These are phyloP conservation scores for Hoplodrina ambigua DNA, from an alignment of 2,888 invertebrate species.

Conservation along the genomic window DNA sequence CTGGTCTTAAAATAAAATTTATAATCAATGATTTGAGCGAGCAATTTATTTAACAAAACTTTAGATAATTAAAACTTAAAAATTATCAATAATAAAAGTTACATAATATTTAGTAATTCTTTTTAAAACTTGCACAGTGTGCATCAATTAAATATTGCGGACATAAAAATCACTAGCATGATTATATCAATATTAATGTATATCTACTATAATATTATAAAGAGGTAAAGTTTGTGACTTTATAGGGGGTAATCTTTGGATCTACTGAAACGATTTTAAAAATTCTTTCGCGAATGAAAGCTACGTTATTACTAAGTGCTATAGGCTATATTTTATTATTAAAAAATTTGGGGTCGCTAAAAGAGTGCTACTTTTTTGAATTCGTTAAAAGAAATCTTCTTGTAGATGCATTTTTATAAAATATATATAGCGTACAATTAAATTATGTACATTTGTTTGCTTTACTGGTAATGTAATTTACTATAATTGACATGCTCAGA, in stretches of 20 bases:
- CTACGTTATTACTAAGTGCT: no score
- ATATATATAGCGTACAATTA: constrained; percentile 29
- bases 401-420: constrained; percentile 28
- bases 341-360: no score
- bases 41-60: constrained; percentile 19
- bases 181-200: no score
- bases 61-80: background rate
- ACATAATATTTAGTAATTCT: constrained; percentile 36
- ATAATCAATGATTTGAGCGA: constrained; percentile 3
- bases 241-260: no score
- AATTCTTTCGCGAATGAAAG: no score
- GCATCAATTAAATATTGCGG: constrained; percentile 48
- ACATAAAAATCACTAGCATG: constrained; percentile 34
- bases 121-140: constrained; percentile 50
- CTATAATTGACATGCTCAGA: constrained; percentile 25
- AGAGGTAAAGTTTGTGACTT: no score
- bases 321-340: no score
- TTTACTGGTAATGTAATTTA: constrained; percentile 30
- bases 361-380: constrained; percentile 5
- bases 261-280: no score
- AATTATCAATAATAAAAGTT: constrained; percentile 21
- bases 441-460: constrained; percentile 51
- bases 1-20: background rate
- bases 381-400: constrained; percentile 20
- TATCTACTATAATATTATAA: no score